Base-by-base conservation (phyloP, 2,113 vertebrate genomes). In the Mellivora capensis region DNA sequence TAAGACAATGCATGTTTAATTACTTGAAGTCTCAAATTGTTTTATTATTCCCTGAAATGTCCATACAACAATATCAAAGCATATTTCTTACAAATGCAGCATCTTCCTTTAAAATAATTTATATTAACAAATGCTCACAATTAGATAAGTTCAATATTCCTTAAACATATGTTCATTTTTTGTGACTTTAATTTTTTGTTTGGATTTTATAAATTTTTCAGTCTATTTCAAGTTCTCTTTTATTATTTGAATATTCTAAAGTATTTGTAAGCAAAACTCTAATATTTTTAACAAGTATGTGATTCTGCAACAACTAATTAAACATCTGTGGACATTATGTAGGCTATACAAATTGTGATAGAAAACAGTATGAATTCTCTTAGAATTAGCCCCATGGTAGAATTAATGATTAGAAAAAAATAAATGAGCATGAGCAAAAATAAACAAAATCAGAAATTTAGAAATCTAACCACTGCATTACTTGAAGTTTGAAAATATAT, bases 291-390 rank as follows among this genome's bases (percentile, higher is more conserved):
- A 82, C 91, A 97, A 96, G 12, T 49, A 90, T 91, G 31, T 95
- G 76, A 71, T 94, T 96, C 42, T 89, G 37, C 52, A 95, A 42
- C 88, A 94, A 31, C n/a, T 97, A 98, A 98, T 98, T 97, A 97
- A 97, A 54, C 91, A 97, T 97, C 97, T 98, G 42, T 96, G 97
- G 96, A 54, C 76, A 21, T 93, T 96, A 11, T 94, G 96, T 82
- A 96, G 98, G 85, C 0, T 2, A 95, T 80, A 96, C 25, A 5
- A 93, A 94, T 97, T 27, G 84, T 62, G 47, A 25, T 76, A 57
- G 10, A 82, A 91, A 92, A 44, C 27, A 59, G 9, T n/a, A 57
- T 69, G 61, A 90, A 84, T 61, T 61, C 1, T 79, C 17, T 77
- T n/a, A 62, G 4, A 61, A 37, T 31, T 54, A 77, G 1, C 17